phyloP scores from a whole-genome alignment of 1,140 invertebrate genomes.

The Dendroctonus ponderosae region DNA sequence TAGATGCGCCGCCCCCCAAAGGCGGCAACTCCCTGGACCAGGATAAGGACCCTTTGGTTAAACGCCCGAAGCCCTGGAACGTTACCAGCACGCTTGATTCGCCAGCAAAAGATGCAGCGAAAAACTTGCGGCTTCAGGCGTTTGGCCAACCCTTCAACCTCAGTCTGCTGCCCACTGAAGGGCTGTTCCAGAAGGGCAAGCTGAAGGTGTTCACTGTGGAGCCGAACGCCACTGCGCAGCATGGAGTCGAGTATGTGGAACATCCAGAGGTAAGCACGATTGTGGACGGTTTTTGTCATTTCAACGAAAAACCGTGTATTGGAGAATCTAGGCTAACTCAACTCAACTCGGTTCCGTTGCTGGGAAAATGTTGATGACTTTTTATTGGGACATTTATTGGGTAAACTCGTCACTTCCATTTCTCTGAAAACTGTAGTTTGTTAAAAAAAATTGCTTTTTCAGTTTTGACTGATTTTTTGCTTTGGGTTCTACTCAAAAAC shows the following conservation, averaged over 20 bases:
- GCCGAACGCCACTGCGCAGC: slow-evolving; percentile 64
- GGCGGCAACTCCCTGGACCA: slow-evolving; percentile 7
- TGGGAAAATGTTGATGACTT: too few species aligned
- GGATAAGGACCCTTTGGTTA: background rate
- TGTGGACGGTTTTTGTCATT: too few species aligned
- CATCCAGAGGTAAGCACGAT: slow-evolving; percentile 61
- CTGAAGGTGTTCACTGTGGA: slow-evolving; percentile 77
- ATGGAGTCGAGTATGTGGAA: slow-evolving; percentile 75
- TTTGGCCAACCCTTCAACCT: slow-evolving; percentile 73
- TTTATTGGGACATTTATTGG: too few species aligned
- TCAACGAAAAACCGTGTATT: too few species aligned
- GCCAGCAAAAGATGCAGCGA: slow-evolving; percentile 7
- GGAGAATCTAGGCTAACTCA: too few species aligned
- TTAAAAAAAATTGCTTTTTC: too few species aligned
- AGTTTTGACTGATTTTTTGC: too few species aligned
- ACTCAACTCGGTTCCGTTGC: too few species aligned
- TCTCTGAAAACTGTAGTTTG: too few species aligned
- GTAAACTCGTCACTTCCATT: too few species aligned
- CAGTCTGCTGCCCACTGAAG: slow-evolving; percentile 68
- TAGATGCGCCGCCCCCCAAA: slow-evolving; percentile 18
- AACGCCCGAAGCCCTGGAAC: slow-evolving; percentile 26
- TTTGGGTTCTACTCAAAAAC: too few species aligned
- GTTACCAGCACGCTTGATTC: slow-evolving; percentile 17
- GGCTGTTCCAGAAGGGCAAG: slow-evolving; percentile 67
- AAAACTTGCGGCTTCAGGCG: slow-evolving; percentile 69